Evolutionary conservation across 2,888 invertebrate species (phyloP).

Genomic region (Aphidoletes aphidimyza): DNA sequence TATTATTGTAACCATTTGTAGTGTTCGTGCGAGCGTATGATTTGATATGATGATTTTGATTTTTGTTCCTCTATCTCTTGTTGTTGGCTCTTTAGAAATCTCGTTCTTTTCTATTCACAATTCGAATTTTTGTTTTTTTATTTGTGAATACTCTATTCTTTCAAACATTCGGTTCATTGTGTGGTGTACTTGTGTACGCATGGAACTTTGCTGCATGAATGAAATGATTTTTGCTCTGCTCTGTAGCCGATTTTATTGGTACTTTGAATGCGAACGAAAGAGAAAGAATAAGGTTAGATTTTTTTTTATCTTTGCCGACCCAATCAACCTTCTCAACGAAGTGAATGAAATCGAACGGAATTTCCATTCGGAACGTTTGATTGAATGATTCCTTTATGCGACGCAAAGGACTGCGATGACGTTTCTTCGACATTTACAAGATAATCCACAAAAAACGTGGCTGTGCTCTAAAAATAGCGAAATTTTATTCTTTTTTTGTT

Average conservation of each 20-base stretch:
- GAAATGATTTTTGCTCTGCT: background rate
- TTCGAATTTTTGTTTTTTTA: background rate
- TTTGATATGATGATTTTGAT: background rate
- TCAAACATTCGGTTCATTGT: background rate
- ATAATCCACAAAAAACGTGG: background rate
- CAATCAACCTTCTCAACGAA: background rate
- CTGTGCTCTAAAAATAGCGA: background rate
- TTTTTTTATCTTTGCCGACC: background rate
- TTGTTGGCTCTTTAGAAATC: background rate
- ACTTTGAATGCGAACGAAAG: background rate
- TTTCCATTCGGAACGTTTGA: background rate
- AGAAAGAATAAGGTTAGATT: too few relatives aligned
- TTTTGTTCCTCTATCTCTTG: background rate
- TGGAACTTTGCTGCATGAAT: slow-evolving; percentile 28
- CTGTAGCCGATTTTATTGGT: too few relatives aligned
- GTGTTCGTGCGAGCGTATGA: slow-evolving; percentile 7
- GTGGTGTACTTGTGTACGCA: slow-evolving; percentile 22
- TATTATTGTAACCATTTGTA: slow-evolving; percentile 9
- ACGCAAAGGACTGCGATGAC: background rate
- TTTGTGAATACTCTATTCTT: slow-evolving; percentile 2
- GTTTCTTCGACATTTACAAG: background rate
- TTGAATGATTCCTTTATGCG: background rate
- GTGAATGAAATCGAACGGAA: background rate
- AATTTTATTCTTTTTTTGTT: background rate
- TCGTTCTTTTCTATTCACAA: background rate